Conservation (phyloP, 2,888 invertebrate genomes). For the Meghimatium bilineatum region DNA sequence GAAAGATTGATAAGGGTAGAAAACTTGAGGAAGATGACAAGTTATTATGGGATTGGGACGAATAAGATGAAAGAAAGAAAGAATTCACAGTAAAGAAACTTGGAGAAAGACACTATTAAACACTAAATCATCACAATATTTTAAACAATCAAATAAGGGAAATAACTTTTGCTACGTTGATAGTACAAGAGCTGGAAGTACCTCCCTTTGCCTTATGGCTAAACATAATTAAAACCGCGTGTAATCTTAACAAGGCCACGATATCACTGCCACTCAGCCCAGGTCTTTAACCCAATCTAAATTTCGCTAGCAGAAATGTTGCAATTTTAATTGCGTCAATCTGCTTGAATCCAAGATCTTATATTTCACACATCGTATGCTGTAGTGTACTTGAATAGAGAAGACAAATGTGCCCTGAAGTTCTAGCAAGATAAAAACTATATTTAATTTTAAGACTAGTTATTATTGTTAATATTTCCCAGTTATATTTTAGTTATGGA, state of each 20-base stretch:
- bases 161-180: too few relatives aligned
- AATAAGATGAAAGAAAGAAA: too few relatives aligned
- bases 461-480: background rate
- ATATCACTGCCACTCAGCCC: background rate
- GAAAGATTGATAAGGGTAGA: too few relatives aligned
- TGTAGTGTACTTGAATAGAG: background rate
- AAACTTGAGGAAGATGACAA: too few relatives aligned
- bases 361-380: background rate
- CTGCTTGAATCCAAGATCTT: constrained; percentile 19
- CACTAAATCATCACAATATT: too few relatives aligned
- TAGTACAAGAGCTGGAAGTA: background rate
- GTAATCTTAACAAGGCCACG: background rate
- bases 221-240: constrained; percentile 25
- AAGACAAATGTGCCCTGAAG: background rate
- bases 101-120: too few relatives aligned
- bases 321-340: constrained; percentile 9
- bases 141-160: too few relatives aligned
- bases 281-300: background rate
- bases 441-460: background rate
- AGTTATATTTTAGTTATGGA: too few relatives aligned
- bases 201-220: background rate
- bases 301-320: background rate
- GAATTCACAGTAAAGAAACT: too few relatives aligned
- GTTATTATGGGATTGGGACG: too few relatives aligned
- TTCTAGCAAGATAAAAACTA: background rate